phyloP scores from a whole-genome alignment of 2,797 vertebrate species.

The Lateolabrax maculatus region DNA sequence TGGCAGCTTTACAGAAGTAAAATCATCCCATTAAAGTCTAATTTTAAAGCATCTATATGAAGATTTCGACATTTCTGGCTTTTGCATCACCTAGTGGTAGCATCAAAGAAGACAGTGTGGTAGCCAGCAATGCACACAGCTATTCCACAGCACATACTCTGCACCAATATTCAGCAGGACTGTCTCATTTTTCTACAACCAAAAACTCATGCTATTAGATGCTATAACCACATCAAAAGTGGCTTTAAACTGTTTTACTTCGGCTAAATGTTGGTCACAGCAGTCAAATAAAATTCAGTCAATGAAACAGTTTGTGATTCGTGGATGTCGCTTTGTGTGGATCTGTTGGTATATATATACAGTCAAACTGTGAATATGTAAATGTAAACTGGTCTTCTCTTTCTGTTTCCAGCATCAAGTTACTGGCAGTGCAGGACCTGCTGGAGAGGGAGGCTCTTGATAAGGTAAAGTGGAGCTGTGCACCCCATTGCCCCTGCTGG shows the following conservation, averaged over 20 bases:
- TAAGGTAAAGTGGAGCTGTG: conserved; percentile 83
- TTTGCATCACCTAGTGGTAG: not conserved
- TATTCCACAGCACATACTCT: not conserved
- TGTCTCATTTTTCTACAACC: not conserved
- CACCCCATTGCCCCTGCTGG: not conserved
- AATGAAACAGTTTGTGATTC: not conserved
- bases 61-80: no score
- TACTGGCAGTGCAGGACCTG: conserved; percentile 96
- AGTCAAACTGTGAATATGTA: not conserved
- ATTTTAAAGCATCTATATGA: not conserved
- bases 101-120: not conserved
- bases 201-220: not conserved
- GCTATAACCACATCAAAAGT: not conserved
- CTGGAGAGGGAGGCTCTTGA: conserved; percentile 92
- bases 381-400: conserved; percentile 16
- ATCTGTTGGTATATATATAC: not conserved
- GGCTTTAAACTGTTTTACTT: not conserved
- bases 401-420: conserved; percentile 89
- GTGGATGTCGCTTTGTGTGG: not conserved
- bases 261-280: not conserved
- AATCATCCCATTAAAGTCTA: not conserved
- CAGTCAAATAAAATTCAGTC: not conserved
- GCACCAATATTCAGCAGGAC: not conserved
- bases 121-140: no score
- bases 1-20: not conserved